Conservation (phyloP, 1,140 invertebrate genomes). For the Drosophila setifemur region DNA sequence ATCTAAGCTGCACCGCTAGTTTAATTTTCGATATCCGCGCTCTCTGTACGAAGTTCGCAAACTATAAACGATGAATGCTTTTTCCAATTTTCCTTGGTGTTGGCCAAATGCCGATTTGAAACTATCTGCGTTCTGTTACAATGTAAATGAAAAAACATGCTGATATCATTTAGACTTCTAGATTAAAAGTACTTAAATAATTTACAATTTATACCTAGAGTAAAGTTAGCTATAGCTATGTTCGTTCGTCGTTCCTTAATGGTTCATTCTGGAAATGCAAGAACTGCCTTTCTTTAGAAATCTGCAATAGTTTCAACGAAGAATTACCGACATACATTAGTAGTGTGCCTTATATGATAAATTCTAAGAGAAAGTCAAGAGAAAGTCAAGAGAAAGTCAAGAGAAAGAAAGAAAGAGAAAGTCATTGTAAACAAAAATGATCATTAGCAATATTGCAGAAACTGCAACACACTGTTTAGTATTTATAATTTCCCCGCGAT, state of each 20-base stretch:
- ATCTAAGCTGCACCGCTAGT: too few relatives aligned
- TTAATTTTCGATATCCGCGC: too few relatives aligned
- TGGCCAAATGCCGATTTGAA: background rate
- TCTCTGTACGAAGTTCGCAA: too few relatives aligned
- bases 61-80: too few relatives aligned
- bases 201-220: slow-evolving; percentile 23
- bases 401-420: too few relatives aligned
- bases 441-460: background rate
- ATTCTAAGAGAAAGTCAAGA: too few relatives aligned
- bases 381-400: too few relatives aligned
- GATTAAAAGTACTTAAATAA: slow-evolving; percentile 29
- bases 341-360: background rate
- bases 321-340: background rate
- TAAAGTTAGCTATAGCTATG: background rate
- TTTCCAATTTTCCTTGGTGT: too few relatives aligned
- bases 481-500: background rate
- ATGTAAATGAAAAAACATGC: background rate
- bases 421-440: background rate
- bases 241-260: background rate
- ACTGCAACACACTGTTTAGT: too few relatives aligned
- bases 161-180: background rate
- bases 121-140: background rate
- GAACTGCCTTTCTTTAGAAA: background rate
- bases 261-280: slow-evolving; percentile 8
- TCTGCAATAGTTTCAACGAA: background rate